A percentile compares a stretch with the other conserved stretches of the same genome.
These are phyloP conservation scores for Ylistrum balloti DNA, from an alignment of 1,140 invertebrate genomes.

Conservation along the genomic window DNA sequence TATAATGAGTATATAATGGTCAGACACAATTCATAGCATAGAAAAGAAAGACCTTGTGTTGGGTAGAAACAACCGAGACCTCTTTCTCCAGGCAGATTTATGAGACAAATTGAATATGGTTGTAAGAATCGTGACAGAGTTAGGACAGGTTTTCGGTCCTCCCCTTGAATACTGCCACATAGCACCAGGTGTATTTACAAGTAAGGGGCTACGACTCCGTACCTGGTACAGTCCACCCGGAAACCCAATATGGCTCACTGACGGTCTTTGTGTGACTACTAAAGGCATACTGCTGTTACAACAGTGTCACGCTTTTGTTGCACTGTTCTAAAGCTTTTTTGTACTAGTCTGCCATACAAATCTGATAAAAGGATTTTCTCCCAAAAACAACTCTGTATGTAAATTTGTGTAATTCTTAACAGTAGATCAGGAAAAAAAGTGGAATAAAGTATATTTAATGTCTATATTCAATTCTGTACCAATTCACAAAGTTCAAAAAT, in stretches of 20 bases:
- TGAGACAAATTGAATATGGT: constrained; percentile 20
- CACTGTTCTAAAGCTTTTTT: not conserved
- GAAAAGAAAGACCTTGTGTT: not conserved
- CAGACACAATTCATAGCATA: not conserved
- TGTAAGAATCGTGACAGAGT: not conserved
- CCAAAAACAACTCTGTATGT: not conserved
- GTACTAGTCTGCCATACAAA: not conserved
- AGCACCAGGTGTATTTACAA: constrained; percentile 23
- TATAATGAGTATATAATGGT: constrained; percentile 1
- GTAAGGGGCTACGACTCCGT: constrained; percentile 8
- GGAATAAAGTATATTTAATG: not conserved
- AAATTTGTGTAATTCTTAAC: constrained; percentile 11
- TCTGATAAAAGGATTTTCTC: constrained; percentile 35
- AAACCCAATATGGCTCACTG: constrained; percentile 32
- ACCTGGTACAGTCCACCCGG: not conserved
- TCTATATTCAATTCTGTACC: not conserved
- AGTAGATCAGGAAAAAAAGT: constrained; percentile 16
- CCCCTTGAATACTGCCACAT: not conserved
- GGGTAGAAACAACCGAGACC: not conserved
- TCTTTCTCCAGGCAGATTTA: not conserved
- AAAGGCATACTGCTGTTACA: constrained; percentile 6
- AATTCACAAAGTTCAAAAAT: not conserved
- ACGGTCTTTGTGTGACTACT: not conserved
- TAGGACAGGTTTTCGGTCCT: not conserved
- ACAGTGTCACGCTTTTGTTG: constrained; percentile 32